Evolutionary conservation across 2,888 invertebrate species (phyloP).

Genomic region (Andrena minutula): DNA sequence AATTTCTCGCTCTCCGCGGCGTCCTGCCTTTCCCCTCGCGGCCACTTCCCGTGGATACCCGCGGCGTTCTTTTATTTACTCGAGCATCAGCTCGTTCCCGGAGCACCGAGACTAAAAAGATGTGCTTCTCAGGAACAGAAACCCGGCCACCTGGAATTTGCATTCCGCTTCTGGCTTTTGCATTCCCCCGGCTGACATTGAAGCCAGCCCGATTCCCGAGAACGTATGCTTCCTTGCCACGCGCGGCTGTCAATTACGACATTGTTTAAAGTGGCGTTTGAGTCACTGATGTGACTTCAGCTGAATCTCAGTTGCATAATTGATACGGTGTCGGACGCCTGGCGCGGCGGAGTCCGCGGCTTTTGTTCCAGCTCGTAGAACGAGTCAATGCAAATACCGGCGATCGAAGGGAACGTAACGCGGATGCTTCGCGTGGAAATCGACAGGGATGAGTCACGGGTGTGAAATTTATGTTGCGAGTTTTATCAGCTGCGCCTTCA

Average conservation of each 20-base stretch:
- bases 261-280: constrained; percentile 29
- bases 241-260: constrained; percentile 36
- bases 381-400: not conserved
- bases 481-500: constrained; percentile 2
- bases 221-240: constrained; percentile 11
- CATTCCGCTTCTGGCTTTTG: not conserved
- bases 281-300: constrained; percentile 33
- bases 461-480: constrained; percentile 8
- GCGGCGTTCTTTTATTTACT: not conserved
- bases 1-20: too few relatives aligned
- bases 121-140: constrained; percentile 3
- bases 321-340: constrained; percentile 23
- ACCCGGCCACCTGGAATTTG: constrained; percentile 25
- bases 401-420: constrained; percentile 4
- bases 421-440: constrained; percentile 11
- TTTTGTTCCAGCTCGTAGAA: constrained; percentile 26
- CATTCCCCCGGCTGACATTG: constrained; percentile 8
- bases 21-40: not conserved
- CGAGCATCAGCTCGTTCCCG: not conserved
- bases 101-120: not conserved
- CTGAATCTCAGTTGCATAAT: constrained; percentile 47
- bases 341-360: not conserved
- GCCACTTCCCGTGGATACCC: not conserved
- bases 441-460: constrained; percentile 29
- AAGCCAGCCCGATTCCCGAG: not conserved